Conservation (phyloP, 1,140 invertebrate genomes). For the Lutraria rhynchaena region DNA sequence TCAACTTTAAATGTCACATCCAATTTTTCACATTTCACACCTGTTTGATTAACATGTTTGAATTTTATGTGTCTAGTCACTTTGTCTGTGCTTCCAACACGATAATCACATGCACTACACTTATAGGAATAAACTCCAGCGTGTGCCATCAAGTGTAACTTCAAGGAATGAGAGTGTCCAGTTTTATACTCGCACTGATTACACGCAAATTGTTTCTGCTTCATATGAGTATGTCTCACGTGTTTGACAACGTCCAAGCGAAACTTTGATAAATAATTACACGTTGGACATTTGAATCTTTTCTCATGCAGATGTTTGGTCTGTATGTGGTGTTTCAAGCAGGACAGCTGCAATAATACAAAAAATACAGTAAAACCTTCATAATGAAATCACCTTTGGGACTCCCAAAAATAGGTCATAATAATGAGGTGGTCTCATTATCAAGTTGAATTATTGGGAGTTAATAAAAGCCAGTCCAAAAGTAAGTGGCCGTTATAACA, state of each 20-base stretch:
- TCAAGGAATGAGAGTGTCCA: constrained; percentile 25
- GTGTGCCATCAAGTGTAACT: constrained; percentile 54
- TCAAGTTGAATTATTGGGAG: no score
- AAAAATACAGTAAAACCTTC: no score
- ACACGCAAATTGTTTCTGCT: constrained; percentile 49
- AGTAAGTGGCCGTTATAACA: no score
- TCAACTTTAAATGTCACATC: constrained; percentile 51
- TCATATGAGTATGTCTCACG: constrained; percentile 27
- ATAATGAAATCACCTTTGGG: no score
- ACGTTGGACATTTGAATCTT: constrained; percentile 49
- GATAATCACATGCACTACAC: constrained; percentile 43
- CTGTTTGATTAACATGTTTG: constrained; percentile 7
- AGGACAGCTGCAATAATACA: constrained; percentile 18
- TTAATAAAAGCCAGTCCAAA: no score
- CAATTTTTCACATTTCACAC: constrained; percentile 21
- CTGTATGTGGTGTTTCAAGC: constrained; percentile 37
- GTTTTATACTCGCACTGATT: constrained; percentile 56
- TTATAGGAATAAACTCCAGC: constrained; percentile 48
- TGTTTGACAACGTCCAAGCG: constrained; percentile 45
- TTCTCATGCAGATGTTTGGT: constrained; percentile 21
- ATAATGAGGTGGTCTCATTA: no score
- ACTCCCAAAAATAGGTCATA: no score
- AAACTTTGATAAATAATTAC: constrained; percentile 15
- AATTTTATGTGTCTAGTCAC: constrained; percentile 41
- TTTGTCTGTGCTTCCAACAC: constrained; percentile 10